These are phyloP conservation scores for Clarias batrachus DNA, from an alignment of 2,113 vertebrate genomes.

Conservation along the genomic window DNA sequence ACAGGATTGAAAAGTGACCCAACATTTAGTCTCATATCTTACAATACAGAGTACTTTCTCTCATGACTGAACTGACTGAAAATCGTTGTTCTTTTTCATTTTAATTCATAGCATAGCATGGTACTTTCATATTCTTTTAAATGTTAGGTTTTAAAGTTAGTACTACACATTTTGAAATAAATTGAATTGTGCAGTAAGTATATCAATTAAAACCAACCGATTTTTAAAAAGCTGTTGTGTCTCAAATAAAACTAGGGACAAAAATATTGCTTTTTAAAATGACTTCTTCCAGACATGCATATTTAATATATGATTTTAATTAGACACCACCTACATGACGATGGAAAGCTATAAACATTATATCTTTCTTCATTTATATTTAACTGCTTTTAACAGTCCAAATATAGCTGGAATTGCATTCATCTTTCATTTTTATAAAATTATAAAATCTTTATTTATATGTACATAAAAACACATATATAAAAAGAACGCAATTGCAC, in stretches of 20 bases:
- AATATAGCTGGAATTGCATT: slow-evolving; percentile 63
- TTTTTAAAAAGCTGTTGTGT: background rate
- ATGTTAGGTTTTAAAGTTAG: background rate
- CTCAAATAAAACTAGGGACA: background rate
- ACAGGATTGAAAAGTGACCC: background rate
- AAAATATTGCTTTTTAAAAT: slow-evolving; percentile 14
- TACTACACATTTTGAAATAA: background rate
- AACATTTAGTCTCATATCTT: background rate
- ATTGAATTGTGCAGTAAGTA: background rate
- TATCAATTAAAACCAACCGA: background rate
- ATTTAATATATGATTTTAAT: slow-evolving; percentile 54
- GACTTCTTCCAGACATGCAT: slow-evolving; percentile 13
- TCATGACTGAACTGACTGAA: background rate
- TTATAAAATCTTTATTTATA: slow-evolving; percentile 69
- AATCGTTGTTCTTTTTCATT: background rate
- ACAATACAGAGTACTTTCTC: background rate
- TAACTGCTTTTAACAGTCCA: slow-evolving; percentile 56
- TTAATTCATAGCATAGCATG: background rate
- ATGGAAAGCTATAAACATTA: slow-evolving; percentile 58
- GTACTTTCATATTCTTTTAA: background rate
- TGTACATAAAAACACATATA: slow-evolving; percentile 59
- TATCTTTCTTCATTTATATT: slow-evolving; percentile 62
- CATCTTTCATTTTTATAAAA: slow-evolving; percentile 66
- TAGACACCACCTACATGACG: slow-evolving; percentile 61
- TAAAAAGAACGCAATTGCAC: slow-evolving; percentile 49